These are phyloP conservation scores for Remorina albescens DNA, from an alignment of 2,797 vertebrate species.

Conservation along the genomic window DNA sequence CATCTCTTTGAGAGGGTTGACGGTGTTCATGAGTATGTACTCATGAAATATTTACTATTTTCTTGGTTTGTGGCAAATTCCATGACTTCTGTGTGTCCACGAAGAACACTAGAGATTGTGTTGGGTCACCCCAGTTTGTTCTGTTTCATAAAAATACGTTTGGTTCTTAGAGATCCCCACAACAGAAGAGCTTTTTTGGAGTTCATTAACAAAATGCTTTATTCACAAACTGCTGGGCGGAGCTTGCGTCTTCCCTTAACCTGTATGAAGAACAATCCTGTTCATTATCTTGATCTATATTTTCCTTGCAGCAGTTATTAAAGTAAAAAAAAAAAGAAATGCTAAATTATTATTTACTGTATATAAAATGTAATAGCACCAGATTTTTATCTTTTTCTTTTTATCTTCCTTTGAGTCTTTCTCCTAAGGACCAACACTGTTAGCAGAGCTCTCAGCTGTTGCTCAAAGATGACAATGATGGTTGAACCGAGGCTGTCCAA, in stretches of 20 bases:
- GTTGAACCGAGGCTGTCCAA: no score
- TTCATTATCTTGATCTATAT: no score
- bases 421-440: neutral
- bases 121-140: neutral
- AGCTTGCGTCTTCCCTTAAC: neutral
- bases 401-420: neutral
- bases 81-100: neutral
- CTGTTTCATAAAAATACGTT: neutral
- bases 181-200: neutral
- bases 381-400: no score
- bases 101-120: no score
- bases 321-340: no score
- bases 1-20: constrained; percentile 16
- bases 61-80: neutral
- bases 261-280: no score
- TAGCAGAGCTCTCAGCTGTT: neutral
- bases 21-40: constrained; percentile 30
- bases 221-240: neutral
- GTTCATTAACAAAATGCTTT: no score
- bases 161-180: neutral
- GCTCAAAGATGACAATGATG: neutral
- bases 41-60: no score
- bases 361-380: no score
- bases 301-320: neutral
- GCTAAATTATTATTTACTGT: no score